These are phyloP conservation scores for Erynnis tages DNA, from an alignment of 2,888 invertebrate genomes.

Conservation along the genomic window DNA sequence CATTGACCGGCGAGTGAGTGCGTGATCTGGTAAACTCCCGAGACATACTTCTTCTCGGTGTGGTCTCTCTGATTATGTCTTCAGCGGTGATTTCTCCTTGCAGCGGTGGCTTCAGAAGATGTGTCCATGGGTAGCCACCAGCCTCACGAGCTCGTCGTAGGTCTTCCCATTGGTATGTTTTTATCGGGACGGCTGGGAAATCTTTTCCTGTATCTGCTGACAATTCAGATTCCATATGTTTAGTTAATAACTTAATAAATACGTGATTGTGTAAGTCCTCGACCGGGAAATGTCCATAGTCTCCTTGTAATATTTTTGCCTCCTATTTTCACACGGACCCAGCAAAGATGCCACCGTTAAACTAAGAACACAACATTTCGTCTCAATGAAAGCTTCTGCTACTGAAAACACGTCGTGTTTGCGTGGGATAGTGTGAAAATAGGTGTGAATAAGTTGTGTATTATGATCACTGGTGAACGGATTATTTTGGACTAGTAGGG, in stretches of 20 bases:
- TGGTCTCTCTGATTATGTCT: constrained; percentile 72
- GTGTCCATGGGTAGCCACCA: constrained; percentile 92
- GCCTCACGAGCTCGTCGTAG: constrained; percentile 84
- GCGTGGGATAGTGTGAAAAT: constrained; percentile 79
- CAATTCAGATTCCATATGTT: constrained; percentile 81
- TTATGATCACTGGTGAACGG: constrained; percentile 63
- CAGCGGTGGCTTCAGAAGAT: constrained; percentile 85
- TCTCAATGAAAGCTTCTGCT: constrained; percentile 68
- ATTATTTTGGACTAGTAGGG: constrained; percentile 68
- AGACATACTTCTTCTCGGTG: constrained; percentile 74
- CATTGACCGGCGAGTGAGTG: constrained; percentile 65
- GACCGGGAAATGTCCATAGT: constrained; percentile 41
- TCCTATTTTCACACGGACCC: constrained; percentile 55
- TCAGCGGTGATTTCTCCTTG: constrained; percentile 75
- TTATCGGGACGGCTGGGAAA: constrained; percentile 85
- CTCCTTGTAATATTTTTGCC: constrained; percentile 33
- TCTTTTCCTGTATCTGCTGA: constrained; percentile 74
- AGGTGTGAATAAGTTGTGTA: constrained; percentile 78
- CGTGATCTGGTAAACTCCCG: constrained; percentile 71
- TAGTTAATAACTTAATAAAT: constrained; percentile 44
- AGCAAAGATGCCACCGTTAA: constrained; percentile 62
- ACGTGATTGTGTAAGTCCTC: constrained; percentile 30
- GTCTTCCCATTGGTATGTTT: constrained; percentile 92
- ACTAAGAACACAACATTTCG: constrained; percentile 79
- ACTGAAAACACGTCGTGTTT: constrained; percentile 76